Conservation (phyloP, 2,888 invertebrate genomes). For the Pheosia gnoma region DNA sequence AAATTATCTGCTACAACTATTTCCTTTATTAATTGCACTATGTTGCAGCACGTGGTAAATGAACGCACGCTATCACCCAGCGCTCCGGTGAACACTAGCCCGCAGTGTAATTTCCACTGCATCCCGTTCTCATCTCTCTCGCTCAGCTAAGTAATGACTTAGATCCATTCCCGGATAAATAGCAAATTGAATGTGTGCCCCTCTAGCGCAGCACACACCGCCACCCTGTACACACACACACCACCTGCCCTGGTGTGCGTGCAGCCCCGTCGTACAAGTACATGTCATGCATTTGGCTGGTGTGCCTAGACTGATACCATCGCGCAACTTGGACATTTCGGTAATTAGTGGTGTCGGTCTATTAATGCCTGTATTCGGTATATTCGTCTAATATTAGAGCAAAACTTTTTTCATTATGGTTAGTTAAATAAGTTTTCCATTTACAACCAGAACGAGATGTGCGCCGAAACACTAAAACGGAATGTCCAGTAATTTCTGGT, state of each 20-base stretch:
- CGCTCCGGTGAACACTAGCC: conserved; percentile 59
- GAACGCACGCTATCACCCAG: conserved; percentile 33
- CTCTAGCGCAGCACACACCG: conserved; percentile 46
- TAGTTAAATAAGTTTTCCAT: neutral
- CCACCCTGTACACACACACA: conserved; percentile 40
- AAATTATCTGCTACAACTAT: too few species aligned
- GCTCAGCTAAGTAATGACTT: conserved; percentile 84
- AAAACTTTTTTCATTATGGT: neutral
- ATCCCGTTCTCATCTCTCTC: conserved; percentile 77
- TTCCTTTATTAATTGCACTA: neutral
- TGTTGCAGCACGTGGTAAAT: conserved; percentile 24
- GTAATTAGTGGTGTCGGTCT: conserved; percentile 39
- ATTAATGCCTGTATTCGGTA: conserved; percentile 17
- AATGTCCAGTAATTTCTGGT: conserved; percentile 64
- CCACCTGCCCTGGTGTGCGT: conserved; percentile 33
- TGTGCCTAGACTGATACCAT: conserved; percentile 23
- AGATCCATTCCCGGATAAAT: conserved; percentile 84
- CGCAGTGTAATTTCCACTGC: conserved; percentile 77
- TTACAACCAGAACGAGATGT: conserved; percentile 21
- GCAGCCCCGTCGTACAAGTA: conserved; percentile 13
- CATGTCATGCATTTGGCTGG: conserved; percentile 4
- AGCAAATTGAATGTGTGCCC: conserved; percentile 82
- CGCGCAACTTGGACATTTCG: conserved; percentile 37
- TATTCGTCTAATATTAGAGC: conserved; percentile 2
- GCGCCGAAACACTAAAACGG: conserved; percentile 48